phyloP scores from a whole-genome alignment of 2,888 invertebrate genomes.

The Pegoplata infirma region DNA sequence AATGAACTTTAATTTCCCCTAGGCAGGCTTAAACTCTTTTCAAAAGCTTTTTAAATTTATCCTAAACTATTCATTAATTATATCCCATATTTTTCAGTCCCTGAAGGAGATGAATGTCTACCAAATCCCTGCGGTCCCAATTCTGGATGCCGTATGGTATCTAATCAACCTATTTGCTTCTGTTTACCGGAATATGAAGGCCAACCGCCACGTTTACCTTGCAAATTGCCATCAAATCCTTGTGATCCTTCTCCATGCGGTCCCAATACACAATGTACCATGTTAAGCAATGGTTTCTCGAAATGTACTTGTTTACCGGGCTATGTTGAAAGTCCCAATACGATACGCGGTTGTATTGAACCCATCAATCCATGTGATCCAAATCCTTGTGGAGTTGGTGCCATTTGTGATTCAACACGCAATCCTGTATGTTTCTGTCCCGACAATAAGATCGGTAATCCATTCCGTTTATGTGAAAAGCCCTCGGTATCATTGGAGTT shows the following conservation, averaged over 20 bases:
- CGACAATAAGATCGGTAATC: slow-evolving; percentile 89
- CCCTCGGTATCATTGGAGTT: slow-evolving; percentile 82
- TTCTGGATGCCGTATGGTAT: slow-evolving; percentile 88
- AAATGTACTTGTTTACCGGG: slow-evolving; percentile 92
- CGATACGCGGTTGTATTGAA: slow-evolving; percentile 90
- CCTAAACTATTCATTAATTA: neutral
- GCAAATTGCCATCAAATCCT: slow-evolving; percentile 86
- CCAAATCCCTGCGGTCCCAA: slow-evolving; percentile 91
- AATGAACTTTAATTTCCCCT: too few species aligned
- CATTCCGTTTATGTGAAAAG: slow-evolving; percentile 86
- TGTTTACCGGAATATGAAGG: slow-evolving; percentile 93
- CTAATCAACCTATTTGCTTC: slow-evolving; percentile 89
- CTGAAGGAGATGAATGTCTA: slow-evolving; percentile 90
- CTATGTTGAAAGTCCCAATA: slow-evolving; percentile 91
- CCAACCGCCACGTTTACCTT: slow-evolving; percentile 86
- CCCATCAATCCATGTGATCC: slow-evolving; percentile 89
- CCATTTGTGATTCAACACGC: slow-evolving; percentile 88
- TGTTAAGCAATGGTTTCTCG: slow-evolving; percentile 87
- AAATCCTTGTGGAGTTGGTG: slow-evolving; percentile 88
- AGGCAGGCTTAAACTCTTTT: too few species aligned
- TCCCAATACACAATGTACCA: slow-evolving; percentile 90
- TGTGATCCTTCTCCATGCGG: slow-evolving; percentile 93
- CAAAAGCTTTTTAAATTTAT: too few species aligned
- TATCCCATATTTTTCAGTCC: slow-evolving; percentile 89
- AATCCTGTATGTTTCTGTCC: slow-evolving; percentile 92